These are phyloP conservation scores for Diorhabda sublineata DNA, from an alignment of 1,140 invertebrate species.

Conservation along the genomic window DNA sequence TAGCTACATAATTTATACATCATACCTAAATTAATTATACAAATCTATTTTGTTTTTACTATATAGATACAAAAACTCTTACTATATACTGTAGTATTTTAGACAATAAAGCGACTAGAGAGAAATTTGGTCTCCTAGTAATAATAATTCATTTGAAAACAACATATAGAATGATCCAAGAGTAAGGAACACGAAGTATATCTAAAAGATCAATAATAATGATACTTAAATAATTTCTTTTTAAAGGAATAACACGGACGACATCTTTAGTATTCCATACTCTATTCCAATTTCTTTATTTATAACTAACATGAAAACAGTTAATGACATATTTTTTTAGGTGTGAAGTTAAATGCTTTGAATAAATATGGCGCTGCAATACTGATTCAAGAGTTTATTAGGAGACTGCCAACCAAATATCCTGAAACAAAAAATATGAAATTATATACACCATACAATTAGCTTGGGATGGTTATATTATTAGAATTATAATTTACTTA, in stretches of 20 bases:
- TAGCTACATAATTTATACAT: neutral
- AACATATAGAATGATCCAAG: neutral
- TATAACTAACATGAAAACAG: neutral
- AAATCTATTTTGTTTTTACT: conserved; percentile 1
- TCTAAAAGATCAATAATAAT: too few species aligned
- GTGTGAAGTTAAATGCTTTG: neutral
- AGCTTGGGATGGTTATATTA: too few species aligned
- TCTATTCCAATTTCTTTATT: neutral
- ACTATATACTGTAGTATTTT: neutral
- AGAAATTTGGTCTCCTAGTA: neutral
- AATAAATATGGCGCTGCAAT: conserved; percentile 2
- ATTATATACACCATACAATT: too few species aligned
- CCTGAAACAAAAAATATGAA: neutral
- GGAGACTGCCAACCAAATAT: neutral
- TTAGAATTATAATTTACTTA: too few species aligned
- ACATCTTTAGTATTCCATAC: neutral
- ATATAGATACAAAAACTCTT: conserved; percentile 3
- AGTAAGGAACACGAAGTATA: too few species aligned
- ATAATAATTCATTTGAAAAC: neutral
- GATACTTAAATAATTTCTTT: too few species aligned
- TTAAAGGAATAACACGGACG: too few species aligned
- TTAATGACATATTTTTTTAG: neutral
- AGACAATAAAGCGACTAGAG: neutral
- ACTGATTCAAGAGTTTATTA: neutral
- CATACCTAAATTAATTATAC: conserved; percentile 3